Evolutionary conservation across 2,888 invertebrate genomes (phyloP).

Genomic region (Neuroscelio doddi): DNA sequence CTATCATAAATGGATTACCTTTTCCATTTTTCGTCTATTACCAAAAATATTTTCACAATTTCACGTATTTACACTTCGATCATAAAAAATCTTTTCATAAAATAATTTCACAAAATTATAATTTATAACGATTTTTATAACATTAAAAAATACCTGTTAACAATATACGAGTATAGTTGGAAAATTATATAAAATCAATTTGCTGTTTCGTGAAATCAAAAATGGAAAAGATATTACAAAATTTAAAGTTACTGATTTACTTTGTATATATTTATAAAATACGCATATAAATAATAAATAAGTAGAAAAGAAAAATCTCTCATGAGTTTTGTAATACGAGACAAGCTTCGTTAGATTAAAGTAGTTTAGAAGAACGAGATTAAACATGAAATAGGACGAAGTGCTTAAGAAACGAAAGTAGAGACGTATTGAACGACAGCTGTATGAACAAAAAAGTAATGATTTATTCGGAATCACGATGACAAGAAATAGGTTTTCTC

Average conservation of each 20-base stretch:
- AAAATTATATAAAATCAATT: not conserved
- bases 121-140: too few species aligned
- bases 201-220: not conserved
- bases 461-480: not conserved
- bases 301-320: not conserved
- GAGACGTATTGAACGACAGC: not conserved
- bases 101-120: too few species aligned
- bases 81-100: too few species aligned
- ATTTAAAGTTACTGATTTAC: constrained; percentile 16
- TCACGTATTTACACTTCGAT: too few species aligned
- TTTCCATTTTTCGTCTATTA: too few species aligned
- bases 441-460: not conserved
- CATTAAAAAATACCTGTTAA: too few species aligned
- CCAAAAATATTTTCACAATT: too few species aligned
- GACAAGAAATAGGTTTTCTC: not conserved
- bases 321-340: not conserved
- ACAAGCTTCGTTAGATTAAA: not conserved
- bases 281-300: constrained; percentile 5
- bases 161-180: too few species aligned
- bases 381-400: not conserved
- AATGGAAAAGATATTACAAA: not conserved
- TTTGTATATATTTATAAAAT: constrained; percentile 17
- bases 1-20: too few species aligned
- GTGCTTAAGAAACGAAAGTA: not conserved
- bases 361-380: not conserved